Evolutionary conservation across 64 coral and sea anemone genomes (phyloP), one percentile per base, ranked within the genome.

Genomic region (Exaiptasia diaphana): DNA sequence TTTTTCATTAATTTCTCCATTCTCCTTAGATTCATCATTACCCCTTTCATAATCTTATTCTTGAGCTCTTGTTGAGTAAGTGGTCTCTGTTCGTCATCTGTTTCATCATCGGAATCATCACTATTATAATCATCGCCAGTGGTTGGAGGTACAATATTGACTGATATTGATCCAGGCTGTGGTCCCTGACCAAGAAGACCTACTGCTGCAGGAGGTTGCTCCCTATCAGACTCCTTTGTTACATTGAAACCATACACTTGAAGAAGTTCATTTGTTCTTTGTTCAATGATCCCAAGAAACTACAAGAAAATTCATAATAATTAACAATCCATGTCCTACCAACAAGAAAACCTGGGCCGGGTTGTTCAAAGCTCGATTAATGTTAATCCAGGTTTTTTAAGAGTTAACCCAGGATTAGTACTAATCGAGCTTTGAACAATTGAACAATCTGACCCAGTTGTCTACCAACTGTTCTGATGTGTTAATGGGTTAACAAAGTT

Each of bases 21-120:
- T 38, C 25, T 18, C 20, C 32, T 75, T 14, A 37, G 12, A 2
- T 31, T 12, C 15, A 32, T 43, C 84, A n/a, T 75, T 73, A 97
- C 94, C 80, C 95, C 90, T 74, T 85, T 99, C 80, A 99, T 93
- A 49, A 99, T 99, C 58, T 85, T 99, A 84, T 99, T 89, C 53
- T 99, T 99, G 77, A 99, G 80, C 71, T 99, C 95, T 80, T 76
- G 26, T 57, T 92, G 84, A 49, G 95, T 99, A 9, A 99, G 74
- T 28, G 95, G 95, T 58, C 95, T 68, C 70, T 68, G 81, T 41
- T 93, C 95, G 13, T 99, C 95, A 0, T 99, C 95, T 36, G 73
- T 89, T 28, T 75, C 92, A 9, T 46, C 67, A 12, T 89, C 83
- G 18, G 86, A 83, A 13, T 63, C 90, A 61, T 97, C 88, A 14